phyloP scores from a whole-genome alignment of 30 jellyfish, hydroid and myxozoan genomes.

The Aurelia coerulea region DNA sequence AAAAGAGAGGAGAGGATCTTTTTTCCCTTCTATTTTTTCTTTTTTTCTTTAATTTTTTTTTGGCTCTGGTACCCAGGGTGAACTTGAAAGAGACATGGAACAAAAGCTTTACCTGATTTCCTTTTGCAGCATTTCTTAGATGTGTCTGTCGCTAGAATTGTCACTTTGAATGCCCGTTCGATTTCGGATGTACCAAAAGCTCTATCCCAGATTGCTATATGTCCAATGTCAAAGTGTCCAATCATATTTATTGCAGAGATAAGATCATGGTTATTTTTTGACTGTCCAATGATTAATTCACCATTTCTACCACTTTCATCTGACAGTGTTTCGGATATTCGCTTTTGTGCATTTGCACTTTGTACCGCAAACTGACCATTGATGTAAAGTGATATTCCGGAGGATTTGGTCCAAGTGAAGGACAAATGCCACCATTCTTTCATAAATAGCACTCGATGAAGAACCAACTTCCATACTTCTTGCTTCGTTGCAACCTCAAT shows the following conservation, averaged over 20 bases:
- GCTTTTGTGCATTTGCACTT: constrained; percentile 23
- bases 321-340: neutral
- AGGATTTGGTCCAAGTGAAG: constrained; percentile 71
- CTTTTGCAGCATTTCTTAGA: constrained; percentile 58
- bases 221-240: constrained; percentile 88
- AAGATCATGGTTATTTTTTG: constrained; percentile 19
- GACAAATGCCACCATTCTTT: constrained; percentile 82
- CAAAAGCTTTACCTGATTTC: constrained; percentile 19
- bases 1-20: no score
- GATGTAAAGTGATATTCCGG: constrained; percentile 69
- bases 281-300: constrained; percentile 35
- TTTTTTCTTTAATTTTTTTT: no score
- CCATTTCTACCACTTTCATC: neutral
- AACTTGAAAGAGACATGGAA: no score
- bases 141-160: constrained; percentile 27
- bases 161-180: constrained; percentile 51
- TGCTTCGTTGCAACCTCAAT: constrained; percentile 57
- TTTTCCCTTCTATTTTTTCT: no score
- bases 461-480: constrained; percentile 57
- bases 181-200: constrained; percentile 45
- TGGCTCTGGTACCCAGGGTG: no score
- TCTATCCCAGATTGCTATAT: constrained; percentile 84
- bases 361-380: constrained; percentile 65
- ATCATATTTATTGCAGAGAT: neutral
- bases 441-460: constrained; percentile 62